Evolutionary conservation across 1,140 invertebrate species (phyloP).

Genomic region (Drosophila miranda): DNA sequence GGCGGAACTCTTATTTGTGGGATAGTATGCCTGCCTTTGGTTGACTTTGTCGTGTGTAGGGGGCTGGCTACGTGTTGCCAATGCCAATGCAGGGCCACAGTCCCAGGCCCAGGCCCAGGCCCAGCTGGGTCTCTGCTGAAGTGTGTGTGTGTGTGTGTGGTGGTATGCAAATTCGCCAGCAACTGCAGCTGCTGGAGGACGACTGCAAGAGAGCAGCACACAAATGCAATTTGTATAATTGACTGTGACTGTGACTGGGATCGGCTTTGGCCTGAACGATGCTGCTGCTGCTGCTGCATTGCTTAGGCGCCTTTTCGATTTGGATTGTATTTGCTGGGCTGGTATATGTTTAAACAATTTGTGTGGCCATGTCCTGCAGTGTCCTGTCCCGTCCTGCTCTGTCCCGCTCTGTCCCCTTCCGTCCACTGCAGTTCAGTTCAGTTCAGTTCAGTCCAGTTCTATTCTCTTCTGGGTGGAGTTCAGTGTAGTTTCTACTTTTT

Average conservation of each 20-base stretch:
- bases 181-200: slow-evolving; percentile 23
- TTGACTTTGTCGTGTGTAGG: slow-evolving; percentile 26
- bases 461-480: slow-evolving; percentile 7
- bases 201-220: slow-evolving; percentile 23
- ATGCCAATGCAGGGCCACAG: slow-evolving; percentile 15
- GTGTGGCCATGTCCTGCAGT: slow-evolving; percentile 30
- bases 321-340: slow-evolving; percentile 42
- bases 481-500: slow-evolving; percentile 45
- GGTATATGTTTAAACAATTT: slow-evolving; percentile 77
- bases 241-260: slow-evolving; percentile 56
- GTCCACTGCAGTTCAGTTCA: neutral
- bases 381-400: neutral
- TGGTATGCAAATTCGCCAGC: slow-evolving; percentile 42
- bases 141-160: slow-evolving; percentile 13
- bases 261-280: slow-evolving; percentile 3
- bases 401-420: neutral
- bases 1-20: too few species aligned
- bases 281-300: slow-evolving; percentile 5
- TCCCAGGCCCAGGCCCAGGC: neutral
- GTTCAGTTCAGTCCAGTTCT: too few species aligned
- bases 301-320: slow-evolving; percentile 52
- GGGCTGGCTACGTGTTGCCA: slow-evolving; percentile 17
- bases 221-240: slow-evolving; percentile 80
- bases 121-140: too few species aligned
- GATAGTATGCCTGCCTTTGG: slow-evolving; percentile 11